Evolutionary conservation across 2,888 invertebrate species (phyloP).

Genomic region (Idaea biselata): DNA sequence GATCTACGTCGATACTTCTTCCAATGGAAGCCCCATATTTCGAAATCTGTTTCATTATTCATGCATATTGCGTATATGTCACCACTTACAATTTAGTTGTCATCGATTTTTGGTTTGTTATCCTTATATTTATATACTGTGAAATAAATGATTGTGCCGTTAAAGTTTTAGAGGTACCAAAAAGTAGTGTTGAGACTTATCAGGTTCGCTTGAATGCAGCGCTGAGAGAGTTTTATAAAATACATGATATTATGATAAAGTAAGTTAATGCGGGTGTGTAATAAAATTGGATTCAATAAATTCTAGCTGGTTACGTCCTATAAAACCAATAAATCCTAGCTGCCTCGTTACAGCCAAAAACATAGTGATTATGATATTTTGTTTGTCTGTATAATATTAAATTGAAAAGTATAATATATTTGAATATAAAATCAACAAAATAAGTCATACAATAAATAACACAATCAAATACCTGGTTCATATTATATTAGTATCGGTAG

Average conservation of each 20-base stretch:
- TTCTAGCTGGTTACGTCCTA: background rate
- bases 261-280: slow-evolving; percentile 37
- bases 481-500: no score
- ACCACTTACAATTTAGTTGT: slow-evolving; percentile 40
- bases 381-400: no score
- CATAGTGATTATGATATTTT: no score
- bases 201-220: slow-evolving; percentile 39
- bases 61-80: slow-evolving; percentile 45
- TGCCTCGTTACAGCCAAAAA: background rate
- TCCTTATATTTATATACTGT: slow-evolving; percentile 48
- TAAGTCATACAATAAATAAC: no score
- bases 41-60: slow-evolving; percentile 52
- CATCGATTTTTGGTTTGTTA: slow-evolving; percentile 57
- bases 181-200: slow-evolving; percentile 35
- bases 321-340: background rate
- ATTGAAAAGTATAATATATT: no score
- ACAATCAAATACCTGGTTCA: no score
- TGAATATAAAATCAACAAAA: no score
- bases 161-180: slow-evolving; percentile 35
- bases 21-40: slow-evolving; percentile 57
- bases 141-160: slow-evolving; percentile 42
- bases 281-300: slow-evolving; percentile 6
- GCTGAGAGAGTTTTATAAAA: slow-evolving; percentile 45
- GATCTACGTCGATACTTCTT: slow-evolving; percentile 52
- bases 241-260: slow-evolving; percentile 32